Conservation (phyloP, 2,113 vertebrate genomes). For the Rhynchomys soricoides region DNA sequence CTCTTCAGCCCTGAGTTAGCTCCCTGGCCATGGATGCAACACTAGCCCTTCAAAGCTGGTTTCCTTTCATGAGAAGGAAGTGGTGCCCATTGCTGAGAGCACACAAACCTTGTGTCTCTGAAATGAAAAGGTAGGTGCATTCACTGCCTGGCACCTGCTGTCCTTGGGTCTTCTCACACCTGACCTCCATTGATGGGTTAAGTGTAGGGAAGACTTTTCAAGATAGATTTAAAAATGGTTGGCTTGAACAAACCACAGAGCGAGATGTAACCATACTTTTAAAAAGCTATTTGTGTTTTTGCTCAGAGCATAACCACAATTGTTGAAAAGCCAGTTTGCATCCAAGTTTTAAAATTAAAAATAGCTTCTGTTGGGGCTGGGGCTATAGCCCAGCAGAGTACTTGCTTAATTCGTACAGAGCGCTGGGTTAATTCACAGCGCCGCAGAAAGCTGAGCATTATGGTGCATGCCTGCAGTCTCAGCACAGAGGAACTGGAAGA, state of each 20-base stretch:
- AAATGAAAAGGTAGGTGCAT: background rate
- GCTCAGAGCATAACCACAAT: background rate
- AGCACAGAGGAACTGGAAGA: background rate
- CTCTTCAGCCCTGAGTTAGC: fast-evolving
- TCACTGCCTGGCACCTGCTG: too few species aligned
- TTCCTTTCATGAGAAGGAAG: background rate
- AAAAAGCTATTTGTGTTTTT: background rate
- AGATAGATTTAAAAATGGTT: background rate
- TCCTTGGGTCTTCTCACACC: background rate
- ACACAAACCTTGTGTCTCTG: background rate
- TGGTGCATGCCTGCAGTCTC: background rate
- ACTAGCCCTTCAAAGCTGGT: background rate
- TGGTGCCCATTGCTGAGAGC: fast-evolving
- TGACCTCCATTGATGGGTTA: background rate
- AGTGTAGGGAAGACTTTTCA: background rate
- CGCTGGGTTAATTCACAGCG: background rate
- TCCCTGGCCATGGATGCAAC: background rate
- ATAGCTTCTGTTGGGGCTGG: background rate
- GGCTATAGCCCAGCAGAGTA: background rate
- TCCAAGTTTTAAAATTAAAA: conserved; percentile 29
- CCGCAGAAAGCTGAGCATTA: background rate
- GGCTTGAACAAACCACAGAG: background rate
- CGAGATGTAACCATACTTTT: background rate
- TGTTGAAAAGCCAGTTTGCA: background rate
- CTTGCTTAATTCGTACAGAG: background rate